A percentile compares a stretch with the other conserved stretches of the same genome.
These are phyloP conservation scores for Menura novaehollandiae DNA, from an alignment of 2,113 vertebrate species.

Conservation along the genomic window DNA sequence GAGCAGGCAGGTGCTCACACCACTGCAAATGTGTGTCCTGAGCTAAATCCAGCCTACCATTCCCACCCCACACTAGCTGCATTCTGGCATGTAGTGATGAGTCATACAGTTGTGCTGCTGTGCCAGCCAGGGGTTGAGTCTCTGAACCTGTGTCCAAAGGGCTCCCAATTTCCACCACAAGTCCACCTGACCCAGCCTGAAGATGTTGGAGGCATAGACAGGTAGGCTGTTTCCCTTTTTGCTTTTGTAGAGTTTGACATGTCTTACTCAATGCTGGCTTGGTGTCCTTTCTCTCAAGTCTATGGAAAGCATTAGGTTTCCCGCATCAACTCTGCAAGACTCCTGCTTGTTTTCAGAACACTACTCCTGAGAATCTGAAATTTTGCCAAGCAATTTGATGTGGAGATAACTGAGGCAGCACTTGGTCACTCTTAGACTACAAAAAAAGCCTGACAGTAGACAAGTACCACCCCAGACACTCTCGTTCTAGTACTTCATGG, in stretches of 20 bases:
- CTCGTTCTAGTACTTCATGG: neutral
- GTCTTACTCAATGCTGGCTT: accelerated
- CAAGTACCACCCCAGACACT: neutral
- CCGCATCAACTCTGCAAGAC: neutral
- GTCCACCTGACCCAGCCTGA: neutral
- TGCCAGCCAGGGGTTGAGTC: neutral
- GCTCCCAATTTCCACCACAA: neutral
- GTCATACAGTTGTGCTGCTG: neutral
- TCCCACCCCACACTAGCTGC: neutral
- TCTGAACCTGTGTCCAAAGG: neutral
- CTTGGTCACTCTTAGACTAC: neutral
- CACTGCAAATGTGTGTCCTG: neutral
- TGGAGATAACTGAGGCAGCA: neutral
- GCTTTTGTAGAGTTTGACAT: neutral
- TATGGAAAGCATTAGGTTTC: neutral
- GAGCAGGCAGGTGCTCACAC: neutral
- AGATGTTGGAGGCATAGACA: neutral
- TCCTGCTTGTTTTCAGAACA: neutral
- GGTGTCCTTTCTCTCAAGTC: neutral
- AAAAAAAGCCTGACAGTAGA: neutral
- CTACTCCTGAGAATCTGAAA: neutral
- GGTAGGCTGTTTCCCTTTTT: neutral
- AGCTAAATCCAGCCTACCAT: neutral
- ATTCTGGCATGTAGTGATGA: accelerated
- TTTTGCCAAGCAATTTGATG: neutral